Percentiles rank a stretch among this genome's conserved stretches.
Conservation (phyloP, 2,797 vertebrate species). For the Dicrostonyx torquatus region DNA sequence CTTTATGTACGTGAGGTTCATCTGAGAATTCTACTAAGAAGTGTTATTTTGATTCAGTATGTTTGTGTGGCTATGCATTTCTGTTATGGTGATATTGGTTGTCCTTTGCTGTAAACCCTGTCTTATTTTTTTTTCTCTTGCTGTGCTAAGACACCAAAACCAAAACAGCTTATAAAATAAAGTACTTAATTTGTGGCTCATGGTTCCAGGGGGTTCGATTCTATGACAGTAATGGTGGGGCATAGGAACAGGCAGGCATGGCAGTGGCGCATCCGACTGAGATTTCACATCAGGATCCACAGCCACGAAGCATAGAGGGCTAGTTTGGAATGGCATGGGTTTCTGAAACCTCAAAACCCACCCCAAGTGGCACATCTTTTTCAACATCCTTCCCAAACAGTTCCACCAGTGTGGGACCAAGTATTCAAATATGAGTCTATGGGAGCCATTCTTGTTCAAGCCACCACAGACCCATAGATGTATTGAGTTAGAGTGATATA, state of each 20-base stretch:
- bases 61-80: background rate
- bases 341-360: background rate
- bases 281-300: background rate
- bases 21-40: background rate
- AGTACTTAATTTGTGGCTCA: background rate
- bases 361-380: background rate
- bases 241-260: background rate
- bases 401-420: background rate
- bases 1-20: background rate
- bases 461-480: background rate
- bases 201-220: background rate
- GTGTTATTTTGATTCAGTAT: background rate
- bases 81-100: background rate
- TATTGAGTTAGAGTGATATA: background rate
- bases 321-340: background rate
- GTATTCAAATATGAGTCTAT: background rate
- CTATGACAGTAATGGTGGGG: background rate
- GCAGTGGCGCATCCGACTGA: background rate
- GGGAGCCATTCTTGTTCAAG: background rate
- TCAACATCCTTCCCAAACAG: background rate
- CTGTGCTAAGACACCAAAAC: background rate
- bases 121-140: background rate
- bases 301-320: background rate
- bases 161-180: background rate
- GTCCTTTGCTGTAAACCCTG: background rate